Conservation (phyloP, 2,888 invertebrate genomes). For the Pimpla rufipes region DNA sequence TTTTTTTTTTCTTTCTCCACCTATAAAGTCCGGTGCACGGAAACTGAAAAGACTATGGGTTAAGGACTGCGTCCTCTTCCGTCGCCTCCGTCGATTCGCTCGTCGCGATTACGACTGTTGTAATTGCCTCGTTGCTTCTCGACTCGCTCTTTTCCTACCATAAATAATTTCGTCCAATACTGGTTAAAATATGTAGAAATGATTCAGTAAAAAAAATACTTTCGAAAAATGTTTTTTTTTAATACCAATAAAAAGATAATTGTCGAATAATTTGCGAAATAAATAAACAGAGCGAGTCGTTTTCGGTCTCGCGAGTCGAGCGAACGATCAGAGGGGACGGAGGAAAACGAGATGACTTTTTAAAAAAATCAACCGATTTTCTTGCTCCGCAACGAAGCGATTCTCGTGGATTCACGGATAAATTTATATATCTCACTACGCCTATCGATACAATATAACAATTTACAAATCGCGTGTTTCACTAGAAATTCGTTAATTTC, state of each 20-base stretch:
- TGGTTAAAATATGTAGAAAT: too few relatives aligned
- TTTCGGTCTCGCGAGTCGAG: too few relatives aligned
- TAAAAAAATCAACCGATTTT: constrained; percentile 23
- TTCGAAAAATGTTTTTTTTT: too few relatives aligned
- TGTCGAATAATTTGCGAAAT: background rate
- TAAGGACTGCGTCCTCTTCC: constrained; percentile 36
- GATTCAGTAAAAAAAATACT: too few relatives aligned
- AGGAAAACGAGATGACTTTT: constrained; percentile 29
- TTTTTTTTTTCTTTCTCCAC: constrained; percentile 13
- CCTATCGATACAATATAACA: constrained; percentile 63
- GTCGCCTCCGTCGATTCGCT: constrained; percentile 1
- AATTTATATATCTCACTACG: constrained; percentile 58
- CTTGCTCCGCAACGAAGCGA: constrained; percentile 37
- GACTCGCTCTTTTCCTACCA: background rate
- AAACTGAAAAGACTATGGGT: constrained; percentile 37
- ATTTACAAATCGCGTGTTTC: constrained; percentile 58
- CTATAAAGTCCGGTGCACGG: constrained; percentile 34
- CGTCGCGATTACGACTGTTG: background rate
- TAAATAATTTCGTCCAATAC: background rate
- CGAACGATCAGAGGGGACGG: constrained; percentile 16
- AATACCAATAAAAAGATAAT: too few relatives aligned
- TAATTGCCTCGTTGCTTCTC: too few relatives aligned
- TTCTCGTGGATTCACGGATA: constrained; percentile 39
- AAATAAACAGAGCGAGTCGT: too few relatives aligned
- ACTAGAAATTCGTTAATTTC: constrained; percentile 37